Conservation (phyloP, 2,888 invertebrate species). For the Nomada goodeniana region DNA sequence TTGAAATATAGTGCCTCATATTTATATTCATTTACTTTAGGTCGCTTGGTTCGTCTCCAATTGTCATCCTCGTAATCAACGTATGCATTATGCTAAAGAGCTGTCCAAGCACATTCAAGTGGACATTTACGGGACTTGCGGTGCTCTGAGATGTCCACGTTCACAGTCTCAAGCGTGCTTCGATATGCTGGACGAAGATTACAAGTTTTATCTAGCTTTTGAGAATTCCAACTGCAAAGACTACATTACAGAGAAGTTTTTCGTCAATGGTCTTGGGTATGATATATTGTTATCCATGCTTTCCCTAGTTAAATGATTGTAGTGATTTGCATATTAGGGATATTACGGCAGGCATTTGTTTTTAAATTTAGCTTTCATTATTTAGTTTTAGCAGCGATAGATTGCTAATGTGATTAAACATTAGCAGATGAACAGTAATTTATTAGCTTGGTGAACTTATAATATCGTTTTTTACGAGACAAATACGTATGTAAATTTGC, state of each 20-base stretch:
- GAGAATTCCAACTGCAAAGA: constrained; percentile 98
- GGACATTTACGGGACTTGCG: constrained; percentile 97
- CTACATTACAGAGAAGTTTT: constrained; percentile 98
- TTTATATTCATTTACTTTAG: constrained; percentile 79
- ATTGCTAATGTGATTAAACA: neutral
- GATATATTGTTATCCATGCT: neutral
- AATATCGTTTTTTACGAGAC: neutral
- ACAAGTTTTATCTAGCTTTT: constrained; percentile 98
- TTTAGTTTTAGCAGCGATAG: neutral
- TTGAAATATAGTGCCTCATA: neutral
- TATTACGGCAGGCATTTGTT: no score
- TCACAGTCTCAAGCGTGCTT: constrained; percentile 93
- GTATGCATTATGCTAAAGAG: constrained; percentile 94
- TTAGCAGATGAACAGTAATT: neutral
- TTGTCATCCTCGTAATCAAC: constrained; percentile 96
- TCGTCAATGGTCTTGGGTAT: constrained; percentile 95
- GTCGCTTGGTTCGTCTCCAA: constrained; percentile 99
- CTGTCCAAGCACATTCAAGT: constrained; percentile 94
- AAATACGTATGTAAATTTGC: neutral
- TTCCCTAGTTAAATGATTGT: no score
- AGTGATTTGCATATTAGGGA: no score
- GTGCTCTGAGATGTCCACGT: constrained; percentile 93
- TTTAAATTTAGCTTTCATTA: neutral
- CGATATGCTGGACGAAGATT: constrained; percentile 95
- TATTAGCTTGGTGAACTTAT: neutral